Percentiles rank a stretch among this genome's conserved stretches.
Conservation (phyloP, 2,888 invertebrate genomes). For the Agrochola lota region DNA sequence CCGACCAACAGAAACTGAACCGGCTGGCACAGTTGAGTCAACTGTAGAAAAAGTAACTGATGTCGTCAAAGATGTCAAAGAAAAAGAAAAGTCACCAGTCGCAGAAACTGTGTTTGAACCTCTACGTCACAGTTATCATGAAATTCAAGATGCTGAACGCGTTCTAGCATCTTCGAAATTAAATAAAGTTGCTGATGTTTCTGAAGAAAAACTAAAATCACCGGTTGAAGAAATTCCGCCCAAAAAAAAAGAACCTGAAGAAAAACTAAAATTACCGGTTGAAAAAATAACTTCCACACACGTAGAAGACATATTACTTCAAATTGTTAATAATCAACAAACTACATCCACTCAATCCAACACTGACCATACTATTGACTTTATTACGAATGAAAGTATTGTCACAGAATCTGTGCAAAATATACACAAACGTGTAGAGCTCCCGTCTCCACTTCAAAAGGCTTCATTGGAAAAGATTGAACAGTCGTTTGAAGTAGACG, state of each 20-base stretch:
- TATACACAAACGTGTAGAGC: conserved; percentile 18
- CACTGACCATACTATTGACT: conserved; percentile 51
- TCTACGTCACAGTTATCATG: conserved; percentile 72
- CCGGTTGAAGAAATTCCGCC: background rate
- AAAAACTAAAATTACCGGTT: conserved; percentile 18
- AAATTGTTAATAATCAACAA: conserved; percentile 7
- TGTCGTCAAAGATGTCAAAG: background rate
- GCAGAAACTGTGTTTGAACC: conserved; percentile 62
- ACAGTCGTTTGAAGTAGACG: conserved; percentile 76
- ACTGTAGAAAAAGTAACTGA: background rate
- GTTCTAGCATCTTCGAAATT: conserved; percentile 56
- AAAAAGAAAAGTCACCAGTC: background rate
- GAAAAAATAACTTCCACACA: conserved; percentile 23
- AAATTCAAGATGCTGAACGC: conserved; percentile 76
- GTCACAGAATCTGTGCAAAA: conserved; percentile 14
- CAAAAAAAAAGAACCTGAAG: conserved; percentile 14
- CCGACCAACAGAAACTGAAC: background rate
- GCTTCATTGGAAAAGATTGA: conserved; percentile 63
- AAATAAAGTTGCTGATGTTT: conserved; percentile 8
- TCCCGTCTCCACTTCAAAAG: conserved; percentile 28
- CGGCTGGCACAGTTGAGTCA: background rate
- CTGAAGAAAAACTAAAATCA: conserved; percentile 22
- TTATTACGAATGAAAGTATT: conserved; percentile 59
- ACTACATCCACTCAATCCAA: conserved; percentile 45
- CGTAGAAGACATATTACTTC: conserved; percentile 33